Base-by-base conservation (phyloP, 2,113 vertebrate species). In the Rattus rattus region DNA sequence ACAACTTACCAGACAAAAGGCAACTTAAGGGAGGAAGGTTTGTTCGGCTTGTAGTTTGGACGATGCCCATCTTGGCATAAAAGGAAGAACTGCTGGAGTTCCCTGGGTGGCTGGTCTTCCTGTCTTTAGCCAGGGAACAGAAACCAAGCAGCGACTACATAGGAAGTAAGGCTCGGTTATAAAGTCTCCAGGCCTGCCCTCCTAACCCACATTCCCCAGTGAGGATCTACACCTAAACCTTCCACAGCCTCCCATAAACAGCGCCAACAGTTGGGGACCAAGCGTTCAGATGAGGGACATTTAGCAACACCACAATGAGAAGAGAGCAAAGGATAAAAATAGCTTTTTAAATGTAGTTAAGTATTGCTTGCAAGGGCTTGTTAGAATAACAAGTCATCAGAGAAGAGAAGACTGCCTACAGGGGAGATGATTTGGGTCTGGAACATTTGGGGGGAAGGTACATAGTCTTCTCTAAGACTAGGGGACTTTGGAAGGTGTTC, bases 41-140 rank as follows among this genome's bases (percentile, higher is more conserved):
- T 72, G 22, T 17, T 88, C 36, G 36, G 19, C 30, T 12, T 52
- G 19, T 1, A 36, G 67, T 72, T 39, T 39, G 22, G 54, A 28
- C 7, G 10, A 43, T 43, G 33, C 69, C 49, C 20, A 28, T 72
- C 1, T 0, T 70, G 5, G 1, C 11, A 52, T n/a, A 26, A 52
- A n/a, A 49, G 33, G 33, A 33, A n/a, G 2, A 17, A 7, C 43
- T 33, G 10, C 14, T 47, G 63, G 14, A 11, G 16, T 6, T 12
- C 20, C 4, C 3, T 52, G 30, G 47, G 43, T 33, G 17, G 10
- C 61, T 67, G 4, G 17, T 67, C 33, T 39, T 9, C 3, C 2
- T 56, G 12, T 72, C 24, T 56, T 54, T 11, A 72, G 24, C 28
- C 20, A 73, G 36, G 69, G 49, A 17, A 5, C 49, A 56, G 33